These are phyloP conservation scores for Sphinx pinastri DNA, from an alignment of 2,888 invertebrate species.

Conservation along the genomic window DNA sequence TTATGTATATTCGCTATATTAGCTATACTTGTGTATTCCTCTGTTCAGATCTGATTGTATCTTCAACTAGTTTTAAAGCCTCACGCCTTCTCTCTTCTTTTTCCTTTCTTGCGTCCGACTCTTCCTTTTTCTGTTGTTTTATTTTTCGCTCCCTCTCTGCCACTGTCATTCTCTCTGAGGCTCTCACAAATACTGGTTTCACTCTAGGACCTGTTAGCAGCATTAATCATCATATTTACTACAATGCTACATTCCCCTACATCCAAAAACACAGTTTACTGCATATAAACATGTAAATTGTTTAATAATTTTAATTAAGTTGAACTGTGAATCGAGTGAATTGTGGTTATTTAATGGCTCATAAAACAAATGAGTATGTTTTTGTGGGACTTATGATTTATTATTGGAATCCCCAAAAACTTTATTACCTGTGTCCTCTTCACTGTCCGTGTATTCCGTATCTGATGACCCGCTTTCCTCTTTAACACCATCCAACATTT, in stretches of 20 bases:
- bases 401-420: too few relatives aligned
- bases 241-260: not conserved
- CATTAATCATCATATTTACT: not conserved
- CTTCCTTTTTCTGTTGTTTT: conserved; percentile 92
- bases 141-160: conserved; percentile 96
- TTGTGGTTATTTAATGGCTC: too few relatives aligned
- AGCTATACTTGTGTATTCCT: conserved; percentile 80
- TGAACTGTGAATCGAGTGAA: too few relatives aligned
- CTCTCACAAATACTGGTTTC: conserved; percentile 97
- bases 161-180: conserved; percentile 96
- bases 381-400: too few relatives aligned
- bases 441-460: conserved; percentile 94
- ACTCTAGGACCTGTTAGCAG: conserved; percentile 89
- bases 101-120: conserved; percentile 91
- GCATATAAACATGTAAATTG: too few relatives aligned
- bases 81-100: conserved; percentile 95
- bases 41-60: conserved; percentile 93
- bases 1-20: not conserved
- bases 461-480: conserved; percentile 90
- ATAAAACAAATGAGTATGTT: too few relatives aligned
- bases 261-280: too few relatives aligned
- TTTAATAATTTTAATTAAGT: too few relatives aligned
- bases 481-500: conserved; percentile 85
- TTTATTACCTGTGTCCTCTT: conserved; percentile 89
- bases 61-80: conserved; percentile 95